These are phyloP conservation scores for Acronicta psi DNA, from an alignment of 2,888 invertebrate species.

Conservation along the genomic window DNA sequence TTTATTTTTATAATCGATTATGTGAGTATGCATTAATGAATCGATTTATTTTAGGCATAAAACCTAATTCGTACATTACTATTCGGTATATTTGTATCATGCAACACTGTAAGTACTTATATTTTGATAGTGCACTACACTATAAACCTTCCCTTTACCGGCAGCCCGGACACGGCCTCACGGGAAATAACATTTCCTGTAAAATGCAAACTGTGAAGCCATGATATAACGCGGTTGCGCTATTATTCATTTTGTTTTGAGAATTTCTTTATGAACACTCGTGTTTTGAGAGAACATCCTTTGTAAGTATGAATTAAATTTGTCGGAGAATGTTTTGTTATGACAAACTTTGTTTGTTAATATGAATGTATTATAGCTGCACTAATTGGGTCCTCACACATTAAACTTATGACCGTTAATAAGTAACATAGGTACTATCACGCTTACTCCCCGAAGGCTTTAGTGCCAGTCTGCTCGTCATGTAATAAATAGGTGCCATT, in stretches of 20 bases:
- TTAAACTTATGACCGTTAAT: too few species aligned
- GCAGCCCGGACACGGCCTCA: not conserved
- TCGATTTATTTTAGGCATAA: too few species aligned
- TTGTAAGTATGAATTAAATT: slow-evolving; percentile 12
- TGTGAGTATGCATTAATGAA: too few species aligned
- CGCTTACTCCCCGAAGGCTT: too few species aligned
- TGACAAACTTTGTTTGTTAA: slow-evolving; percentile 3
- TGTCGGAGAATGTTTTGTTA: not conserved
- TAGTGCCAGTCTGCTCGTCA: too few species aligned
- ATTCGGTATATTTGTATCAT: not conserved
- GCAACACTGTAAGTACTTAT: slow-evolving; percentile 5
- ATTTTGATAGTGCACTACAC: slow-evolving; percentile 16
- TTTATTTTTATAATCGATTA: too few species aligned
- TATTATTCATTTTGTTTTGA: slow-evolving; percentile 36
- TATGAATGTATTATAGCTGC: not conserved
- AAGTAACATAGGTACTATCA: too few species aligned
- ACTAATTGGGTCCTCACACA: too few species aligned
- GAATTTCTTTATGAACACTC: slow-evolving; percentile 18
- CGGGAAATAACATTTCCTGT: slow-evolving; percentile 49
- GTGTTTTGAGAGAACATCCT: slow-evolving; percentile 13
- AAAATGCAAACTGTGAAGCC: slow-evolving; percentile 19
- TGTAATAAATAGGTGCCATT: too few species aligned
- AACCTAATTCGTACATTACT: too few species aligned
- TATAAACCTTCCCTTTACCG: slow-evolving; percentile 15
- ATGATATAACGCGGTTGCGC: slow-evolving; percentile 12